Evolutionary conservation across 2,797 vertebrate genomes (phyloP), one percentile per base, ranked within the genome.

Genomic region (Anguilla pacifica): DNA sequence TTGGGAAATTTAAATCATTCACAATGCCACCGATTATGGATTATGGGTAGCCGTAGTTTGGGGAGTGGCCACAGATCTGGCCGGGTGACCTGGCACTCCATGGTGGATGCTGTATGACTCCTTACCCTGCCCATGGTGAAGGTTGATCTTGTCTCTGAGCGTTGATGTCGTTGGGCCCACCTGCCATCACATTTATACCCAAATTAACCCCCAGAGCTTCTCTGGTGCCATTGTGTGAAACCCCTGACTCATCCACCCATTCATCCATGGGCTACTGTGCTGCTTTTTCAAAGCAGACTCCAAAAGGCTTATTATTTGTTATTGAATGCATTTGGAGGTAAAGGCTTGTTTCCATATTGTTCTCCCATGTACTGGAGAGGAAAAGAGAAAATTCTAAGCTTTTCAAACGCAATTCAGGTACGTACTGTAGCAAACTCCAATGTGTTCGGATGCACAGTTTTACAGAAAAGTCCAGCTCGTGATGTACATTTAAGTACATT

Each of bases 141-240:
- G 35, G 25, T 81, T 72, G 59, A 43, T 77, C 25, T 53, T 70
- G 64, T 72, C 25, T 5, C 59, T 39, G 19, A 70, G 81, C 51
- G 55, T 25, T 3, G 39, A 28, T 72, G 64, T 39, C 10, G 28
- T 85, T 15, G 17, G 22, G 25, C 81, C 25, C 49, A 53, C 22
- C 51, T 11, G 22, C 81, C 11, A 22, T 79, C 64, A 74, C 64
- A 74, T 88, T 77, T 86, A 88, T 83, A 86, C 81, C 64, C 49
- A 61, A 67, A 85, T 35, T 86, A 28, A 84, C 31, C 51, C 39
- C 67, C 64, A 84, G 31, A 86, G 92, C 91, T 94, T 93, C 92
- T 92, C 89, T 91, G 86, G 89, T 91, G 90, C 88, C 90, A 95
- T 96, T 94, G 94, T 90, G 91, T 88, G 59, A 94, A 94, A 61